Evolutionary conservation across 2,797 vertebrate genomes (phyloP).

Genomic region (Cheirogaleus major): DNA sequence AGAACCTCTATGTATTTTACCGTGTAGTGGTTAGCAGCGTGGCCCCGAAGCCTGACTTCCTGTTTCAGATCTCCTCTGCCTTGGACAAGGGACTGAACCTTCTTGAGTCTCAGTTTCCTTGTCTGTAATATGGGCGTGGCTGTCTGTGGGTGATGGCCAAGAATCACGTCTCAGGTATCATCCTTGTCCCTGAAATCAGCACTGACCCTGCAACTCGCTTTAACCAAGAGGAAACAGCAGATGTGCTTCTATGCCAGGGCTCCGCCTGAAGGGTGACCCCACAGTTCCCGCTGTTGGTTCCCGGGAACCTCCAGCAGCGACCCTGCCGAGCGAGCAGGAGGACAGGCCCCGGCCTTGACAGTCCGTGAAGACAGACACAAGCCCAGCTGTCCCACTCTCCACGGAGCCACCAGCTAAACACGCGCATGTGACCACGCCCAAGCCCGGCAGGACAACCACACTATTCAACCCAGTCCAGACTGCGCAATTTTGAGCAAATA

Average conservation of each 20-base stretch:
- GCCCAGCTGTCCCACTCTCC: not conserved
- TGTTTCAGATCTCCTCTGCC: not conserved
- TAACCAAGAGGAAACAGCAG: not conserved
- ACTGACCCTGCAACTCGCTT: not conserved
- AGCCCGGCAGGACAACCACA: accelerated
- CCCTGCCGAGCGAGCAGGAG: no score
- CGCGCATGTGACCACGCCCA: accelerated
- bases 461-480: not conserved
- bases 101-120: not conserved
- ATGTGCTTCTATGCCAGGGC: no score
- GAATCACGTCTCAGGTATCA: not conserved
- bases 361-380: not conserved
- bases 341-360: no score
- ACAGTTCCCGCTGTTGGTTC: not conserved
- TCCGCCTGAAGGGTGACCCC: not conserved
- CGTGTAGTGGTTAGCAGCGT: not conserved
- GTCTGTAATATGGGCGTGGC: not conserved
- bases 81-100: not conserved
- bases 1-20: not conserved
- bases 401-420: no score
- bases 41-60: not conserved
- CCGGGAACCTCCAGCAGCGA: not conserved
- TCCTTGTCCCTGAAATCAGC: not conserved
- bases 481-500: not conserved
- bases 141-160: not conserved